Percentiles rank a stretch among this genome's conserved stretches.
These are phyloP conservation scores for Spondyliosoma cantharus DNA, from an alignment of 2,797 vertebrate genomes.

Conservation along the genomic window DNA sequence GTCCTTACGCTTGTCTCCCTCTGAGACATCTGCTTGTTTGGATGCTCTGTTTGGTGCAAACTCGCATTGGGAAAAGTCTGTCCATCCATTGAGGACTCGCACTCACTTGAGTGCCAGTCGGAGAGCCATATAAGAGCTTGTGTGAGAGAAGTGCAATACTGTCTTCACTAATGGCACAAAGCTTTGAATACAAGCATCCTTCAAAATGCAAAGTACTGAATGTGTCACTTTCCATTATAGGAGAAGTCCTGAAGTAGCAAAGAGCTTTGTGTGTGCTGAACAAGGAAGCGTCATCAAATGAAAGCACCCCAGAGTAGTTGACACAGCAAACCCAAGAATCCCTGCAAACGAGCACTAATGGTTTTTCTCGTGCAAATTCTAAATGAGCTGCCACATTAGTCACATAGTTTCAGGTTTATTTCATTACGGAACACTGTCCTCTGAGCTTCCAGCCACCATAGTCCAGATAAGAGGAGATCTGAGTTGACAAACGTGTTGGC, in stretches of 20 bases:
- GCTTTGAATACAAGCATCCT: not conserved
- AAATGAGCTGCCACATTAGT: not conserved
- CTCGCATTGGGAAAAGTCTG: not conserved
- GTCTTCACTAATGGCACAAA: not conserved
- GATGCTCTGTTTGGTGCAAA: constrained; percentile 16
- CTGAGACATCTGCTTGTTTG: constrained; percentile 24
- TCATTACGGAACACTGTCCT: not conserved
- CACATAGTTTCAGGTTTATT: not conserved
- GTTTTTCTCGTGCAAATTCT: not conserved
- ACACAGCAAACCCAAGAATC: not conserved
- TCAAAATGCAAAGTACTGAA: not conserved
- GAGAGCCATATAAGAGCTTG: constrained; percentile 2
- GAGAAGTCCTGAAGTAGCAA: not conserved
- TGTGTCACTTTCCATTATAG: not conserved
- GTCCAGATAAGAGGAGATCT: not conserved
- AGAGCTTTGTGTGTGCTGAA: not conserved
- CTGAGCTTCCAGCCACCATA: not conserved
- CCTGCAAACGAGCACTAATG: not conserved
- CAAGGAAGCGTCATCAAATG: constrained; percentile 1
- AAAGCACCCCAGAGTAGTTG: not conserved
- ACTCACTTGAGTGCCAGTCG: constrained; percentile 2
- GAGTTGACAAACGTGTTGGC: not conserved
- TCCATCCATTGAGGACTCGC: not conserved
- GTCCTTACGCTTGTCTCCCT: not conserved
- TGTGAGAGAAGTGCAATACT: not conserved